These are phyloP conservation scores for Plebejus anna DNA, from an alignment of 2,888 invertebrate species.

Conservation along the genomic window DNA sequence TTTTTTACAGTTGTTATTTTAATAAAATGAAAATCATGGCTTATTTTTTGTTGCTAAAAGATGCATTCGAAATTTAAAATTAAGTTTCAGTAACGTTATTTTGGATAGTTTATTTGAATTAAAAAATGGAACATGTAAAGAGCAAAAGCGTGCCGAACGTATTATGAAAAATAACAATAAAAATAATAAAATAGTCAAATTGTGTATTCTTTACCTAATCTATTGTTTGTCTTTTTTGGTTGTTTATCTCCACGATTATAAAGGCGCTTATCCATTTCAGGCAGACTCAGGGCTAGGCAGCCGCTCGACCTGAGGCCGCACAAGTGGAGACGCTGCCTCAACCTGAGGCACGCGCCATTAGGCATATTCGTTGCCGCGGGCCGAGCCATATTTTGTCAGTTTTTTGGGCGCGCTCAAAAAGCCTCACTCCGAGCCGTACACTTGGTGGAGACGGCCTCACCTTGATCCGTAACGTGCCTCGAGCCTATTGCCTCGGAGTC, in stretches of 20 bases:
- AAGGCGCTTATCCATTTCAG: no score
- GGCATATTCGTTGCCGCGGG: no score
- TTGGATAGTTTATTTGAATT: conserved; percentile 39
- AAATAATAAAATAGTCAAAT: conserved; percentile 76
- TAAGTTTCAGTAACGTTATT: conserved; percentile 41
- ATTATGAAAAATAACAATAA: conserved; percentile 79
- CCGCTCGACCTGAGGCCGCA: no score
- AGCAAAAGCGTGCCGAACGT: conserved; percentile 59
- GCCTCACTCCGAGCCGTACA: no score
- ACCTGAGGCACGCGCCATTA: no score
- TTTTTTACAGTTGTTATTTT: conserved; percentile 7
- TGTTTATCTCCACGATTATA: background rate
- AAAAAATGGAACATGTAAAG: conserved; percentile 48
- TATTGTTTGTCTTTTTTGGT: background rate
- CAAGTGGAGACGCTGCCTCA: no score
- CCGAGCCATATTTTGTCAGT: no score
- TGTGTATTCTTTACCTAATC: conserved; percentile 39
- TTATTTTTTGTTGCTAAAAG: background rate
- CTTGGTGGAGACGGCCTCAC: no score
- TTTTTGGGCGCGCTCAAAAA: no score
- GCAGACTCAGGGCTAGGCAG: no score
- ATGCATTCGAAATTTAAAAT: conserved; percentile 1
- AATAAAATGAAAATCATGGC: background rate
- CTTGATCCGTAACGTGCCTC: no score
- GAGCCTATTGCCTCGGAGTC: no score